Conservation (phyloP, 2,797 vertebrate genomes). For the Cyclura pinguis region DNA sequence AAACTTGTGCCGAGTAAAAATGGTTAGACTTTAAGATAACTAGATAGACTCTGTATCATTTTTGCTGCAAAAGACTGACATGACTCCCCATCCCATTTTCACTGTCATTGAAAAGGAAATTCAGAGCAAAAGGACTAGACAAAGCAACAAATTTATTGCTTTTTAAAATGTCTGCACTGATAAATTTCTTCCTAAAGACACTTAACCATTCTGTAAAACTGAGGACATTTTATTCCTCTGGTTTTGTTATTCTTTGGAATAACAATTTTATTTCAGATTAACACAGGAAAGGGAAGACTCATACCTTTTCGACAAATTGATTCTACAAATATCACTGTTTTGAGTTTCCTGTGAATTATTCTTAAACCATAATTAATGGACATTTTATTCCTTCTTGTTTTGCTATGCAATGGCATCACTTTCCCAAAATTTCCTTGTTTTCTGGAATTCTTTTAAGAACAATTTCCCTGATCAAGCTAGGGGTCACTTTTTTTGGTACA, state of each 20-base stretch:
- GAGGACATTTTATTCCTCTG: background rate
- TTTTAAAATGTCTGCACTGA: background rate
- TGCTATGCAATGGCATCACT: background rate
- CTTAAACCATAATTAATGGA: background rate
- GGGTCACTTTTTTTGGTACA: too few species aligned
- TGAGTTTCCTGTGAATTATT: background rate
- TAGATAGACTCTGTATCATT: too few species aligned
- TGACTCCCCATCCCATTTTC: too few species aligned
- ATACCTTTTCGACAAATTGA: background rate
- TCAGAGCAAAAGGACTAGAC: background rate
- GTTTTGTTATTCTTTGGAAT: background rate
- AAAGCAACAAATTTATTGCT: background rate
- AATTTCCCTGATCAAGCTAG: background rate
- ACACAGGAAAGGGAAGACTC: background rate
- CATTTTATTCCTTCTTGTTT: background rate
- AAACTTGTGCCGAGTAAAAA: too few species aligned
- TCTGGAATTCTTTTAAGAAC: background rate
- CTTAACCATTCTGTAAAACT: background rate
- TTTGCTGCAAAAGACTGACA: too few species aligned
- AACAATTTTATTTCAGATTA: background rate
- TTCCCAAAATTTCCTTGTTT: background rate
- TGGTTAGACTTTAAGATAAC: too few species aligned
- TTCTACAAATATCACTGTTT: background rate
- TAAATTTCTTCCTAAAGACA: conserved; percentile 5
- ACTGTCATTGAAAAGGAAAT: background rate